Base-by-base conservation (phyloP, 2,797 vertebrate species). In the Oryzias dopingdopingensis region DNA sequence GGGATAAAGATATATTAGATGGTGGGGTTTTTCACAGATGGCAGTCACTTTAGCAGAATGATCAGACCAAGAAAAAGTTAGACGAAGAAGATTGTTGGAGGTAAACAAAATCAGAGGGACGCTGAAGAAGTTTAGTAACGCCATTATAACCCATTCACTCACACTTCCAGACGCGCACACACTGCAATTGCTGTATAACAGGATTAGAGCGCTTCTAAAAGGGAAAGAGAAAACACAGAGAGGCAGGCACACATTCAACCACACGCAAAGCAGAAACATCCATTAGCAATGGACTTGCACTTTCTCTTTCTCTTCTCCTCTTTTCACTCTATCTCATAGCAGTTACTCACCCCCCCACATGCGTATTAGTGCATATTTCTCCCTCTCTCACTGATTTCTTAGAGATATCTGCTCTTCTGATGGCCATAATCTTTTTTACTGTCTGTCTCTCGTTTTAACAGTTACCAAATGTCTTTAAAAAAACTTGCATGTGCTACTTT, bases 251-350 rank as follows among this genome's bases (percentile, higher is more conserved):
- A 76, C 60, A 79, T 72, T 80, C 66, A 83, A 51, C 68, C 66
- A 70, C 71, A 76, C 69, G 22, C 62, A 71, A 75, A 65, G 77
- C 80, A 82, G 80, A 83, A 85, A 74, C 73, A 80, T 86, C 77
- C 80, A 86, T 84, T 83, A 84, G 76, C 53, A 54, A 76, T 74
- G 70, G 61, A 68, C 65, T 57, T 43, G 50, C 60, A 51, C 64
- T 32, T 32, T 53, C 57, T 22, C 17, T 18, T 57, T 56, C 50
- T 5, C 49, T 62, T 52, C 12, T 23, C 20, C 57, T 40, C 56
- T 42, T 44, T 56, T 44, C 58, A 66, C 59, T 63, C 42, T 56
- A 26, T 54, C 65, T 65, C 48, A 51, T 45, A 65, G 44, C 55
- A 79, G 52, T 72, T 42, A 24, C 50, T 42, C 14, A 1, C 66